Evolutionary conservation across 2,113 vertebrate genomes (phyloP).

Genomic region (pig (Sus scrofa)): DNA sequence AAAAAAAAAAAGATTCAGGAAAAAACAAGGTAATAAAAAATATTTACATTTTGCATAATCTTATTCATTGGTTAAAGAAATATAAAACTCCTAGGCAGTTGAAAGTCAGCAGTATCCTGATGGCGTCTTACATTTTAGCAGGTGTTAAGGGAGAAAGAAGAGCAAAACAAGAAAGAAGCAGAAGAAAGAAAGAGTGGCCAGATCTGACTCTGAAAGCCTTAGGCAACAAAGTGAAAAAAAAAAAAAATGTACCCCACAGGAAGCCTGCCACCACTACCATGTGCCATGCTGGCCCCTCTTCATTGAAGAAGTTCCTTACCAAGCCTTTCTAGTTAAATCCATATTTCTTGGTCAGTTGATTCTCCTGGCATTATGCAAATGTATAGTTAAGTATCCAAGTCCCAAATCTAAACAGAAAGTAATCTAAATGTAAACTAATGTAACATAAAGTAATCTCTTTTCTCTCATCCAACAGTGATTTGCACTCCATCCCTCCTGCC

Average conservation of each 20-base stretch:
- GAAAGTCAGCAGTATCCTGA: neutral
- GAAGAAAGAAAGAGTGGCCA: neutral
- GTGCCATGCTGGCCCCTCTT: neutral
- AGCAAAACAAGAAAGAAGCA: neutral
- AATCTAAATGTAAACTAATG: neutral
- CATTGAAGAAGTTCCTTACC: neutral
- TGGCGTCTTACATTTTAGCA: neutral
- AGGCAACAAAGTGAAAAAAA: neutral
- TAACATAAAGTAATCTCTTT: neutral
- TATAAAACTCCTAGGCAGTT: neutral
- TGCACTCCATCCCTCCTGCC: neutral
- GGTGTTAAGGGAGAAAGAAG: neutral
- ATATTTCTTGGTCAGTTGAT: neutral
- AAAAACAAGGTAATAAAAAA: neutral
- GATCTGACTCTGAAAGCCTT: slow-evolving; percentile 4
- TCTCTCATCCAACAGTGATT: neutral
- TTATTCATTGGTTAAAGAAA: slow-evolving; percentile 20
- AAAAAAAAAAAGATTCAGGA: neutral
- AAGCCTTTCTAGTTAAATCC: neutral
- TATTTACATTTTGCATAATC: neutral
- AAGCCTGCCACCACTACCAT: neutral
- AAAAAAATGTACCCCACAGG: neutral
- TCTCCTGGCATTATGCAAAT: neutral
- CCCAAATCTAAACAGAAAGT: neutral
- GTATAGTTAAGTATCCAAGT: neutral